Conservation (phyloP, 2,888 invertebrate species). For the Sceliomorpha sp. region DNA sequence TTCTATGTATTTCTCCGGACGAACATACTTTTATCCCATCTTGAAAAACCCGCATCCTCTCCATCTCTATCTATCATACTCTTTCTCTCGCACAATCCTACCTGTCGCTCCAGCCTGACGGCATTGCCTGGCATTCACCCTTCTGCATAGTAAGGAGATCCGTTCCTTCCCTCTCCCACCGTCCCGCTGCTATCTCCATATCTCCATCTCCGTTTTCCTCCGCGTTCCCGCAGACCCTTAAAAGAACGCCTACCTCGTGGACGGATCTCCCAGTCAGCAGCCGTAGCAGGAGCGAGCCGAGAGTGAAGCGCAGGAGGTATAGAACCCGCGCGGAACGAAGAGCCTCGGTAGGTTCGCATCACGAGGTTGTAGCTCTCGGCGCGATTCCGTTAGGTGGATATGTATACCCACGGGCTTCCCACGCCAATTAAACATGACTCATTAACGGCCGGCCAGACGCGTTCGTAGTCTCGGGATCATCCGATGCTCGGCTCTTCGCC, state of each 20-base stretch:
- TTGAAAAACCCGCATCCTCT: no score
- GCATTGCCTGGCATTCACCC: constrained; percentile 34
- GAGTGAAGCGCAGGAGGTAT: not conserved
- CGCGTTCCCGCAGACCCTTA: constrained; percentile 38
- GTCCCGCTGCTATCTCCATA: no score
- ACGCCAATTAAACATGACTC: constrained; percentile 81
- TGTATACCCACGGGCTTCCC: constrained; percentile 76
- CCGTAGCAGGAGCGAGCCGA: not conserved
- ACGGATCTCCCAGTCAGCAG: no score
- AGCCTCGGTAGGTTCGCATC: constrained; percentile 58
- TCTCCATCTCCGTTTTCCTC: not conserved
- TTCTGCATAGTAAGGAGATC: constrained; percentile 50
- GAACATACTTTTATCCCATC: no score
- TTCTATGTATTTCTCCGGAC: no score
- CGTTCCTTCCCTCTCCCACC: no score
- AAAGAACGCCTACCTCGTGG: constrained; percentile 3
- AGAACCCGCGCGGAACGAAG: constrained; percentile 7
- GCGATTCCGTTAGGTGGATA: constrained; percentile 77
- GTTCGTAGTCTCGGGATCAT: constrained; percentile 75
- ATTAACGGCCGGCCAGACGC: constrained; percentile 79
- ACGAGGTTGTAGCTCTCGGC: constrained; percentile 62
- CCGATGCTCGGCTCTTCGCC: constrained; percentile 71
- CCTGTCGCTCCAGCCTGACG: constrained; percentile 44
- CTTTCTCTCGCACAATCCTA: no score
- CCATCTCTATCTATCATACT: no score